Percentiles rank a stretch among this genome's conserved stretches.
Conservation (phyloP, 2,113 vertebrate species). For the Xyliphius kryptos region DNA sequence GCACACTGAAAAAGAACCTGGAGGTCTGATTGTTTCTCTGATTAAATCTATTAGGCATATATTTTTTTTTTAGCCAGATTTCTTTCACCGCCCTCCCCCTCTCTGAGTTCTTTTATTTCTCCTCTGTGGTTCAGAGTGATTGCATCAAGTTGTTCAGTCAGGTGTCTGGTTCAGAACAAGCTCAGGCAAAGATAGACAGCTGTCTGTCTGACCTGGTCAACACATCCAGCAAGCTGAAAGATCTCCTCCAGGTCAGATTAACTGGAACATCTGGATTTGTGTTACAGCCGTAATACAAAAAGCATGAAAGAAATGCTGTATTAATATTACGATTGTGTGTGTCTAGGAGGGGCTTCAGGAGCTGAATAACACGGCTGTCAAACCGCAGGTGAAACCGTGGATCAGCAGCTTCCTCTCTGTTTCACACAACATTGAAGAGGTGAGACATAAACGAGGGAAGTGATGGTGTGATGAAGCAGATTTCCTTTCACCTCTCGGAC, state of each 20-base stretch:
- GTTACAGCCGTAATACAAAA: no score
- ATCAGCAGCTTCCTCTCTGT: slow-evolving; percentile 91
- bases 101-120: no score
- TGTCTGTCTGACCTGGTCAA: slow-evolving; percentile 87
- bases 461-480: no score
- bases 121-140: slow-evolving; percentile 90
- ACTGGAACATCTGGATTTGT: no score
- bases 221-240: slow-evolving; percentile 86
- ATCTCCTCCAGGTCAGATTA: slow-evolving; percentile 86
- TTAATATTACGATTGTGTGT: no score
- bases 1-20: slow-evolving; percentile 90
- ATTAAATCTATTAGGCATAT: not conserved
- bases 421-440: slow-evolving; percentile 97
- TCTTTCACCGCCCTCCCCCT: no score
- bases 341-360: slow-evolving; percentile 85
- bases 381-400: slow-evolving; percentile 96
- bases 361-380: slow-evolving; percentile 86
- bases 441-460: no score
- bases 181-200: slow-evolving; percentile 91
- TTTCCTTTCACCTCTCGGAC: no score
- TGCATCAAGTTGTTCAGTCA: slow-evolving; percentile 88
- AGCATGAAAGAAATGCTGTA: no score
- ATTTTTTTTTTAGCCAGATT: no score
- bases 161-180: slow-evolving; percentile 74
- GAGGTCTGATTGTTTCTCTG: slow-evolving; percentile 66